A percentile compares a stretch with the other conserved stretches of the same genome.
Conservation (phyloP, 2,888 invertebrate genomes). For the Empis livida region DNA sequence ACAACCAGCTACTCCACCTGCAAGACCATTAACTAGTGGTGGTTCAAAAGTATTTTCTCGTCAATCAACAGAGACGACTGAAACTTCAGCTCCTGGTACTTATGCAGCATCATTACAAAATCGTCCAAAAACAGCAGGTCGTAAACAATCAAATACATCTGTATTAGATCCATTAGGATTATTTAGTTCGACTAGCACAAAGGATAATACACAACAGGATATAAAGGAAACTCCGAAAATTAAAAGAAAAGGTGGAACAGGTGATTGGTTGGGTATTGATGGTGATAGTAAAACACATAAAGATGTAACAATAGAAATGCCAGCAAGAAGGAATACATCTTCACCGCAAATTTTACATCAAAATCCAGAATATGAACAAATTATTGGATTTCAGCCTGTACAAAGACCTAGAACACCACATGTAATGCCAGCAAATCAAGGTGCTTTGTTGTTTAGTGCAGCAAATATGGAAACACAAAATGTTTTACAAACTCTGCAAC, state of each 20-base stretch:
- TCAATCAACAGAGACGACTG: slow-evolving; percentile 33
- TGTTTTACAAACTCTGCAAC: slow-evolving; percentile 24
- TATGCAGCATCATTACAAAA: slow-evolving; percentile 17
- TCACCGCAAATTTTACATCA: background rate
- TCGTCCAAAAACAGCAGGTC: slow-evolving; percentile 29
- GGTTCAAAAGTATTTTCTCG: slow-evolving; percentile 23
- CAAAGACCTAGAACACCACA: background rate
- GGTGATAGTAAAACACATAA: slow-evolving; percentile 4
- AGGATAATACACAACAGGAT: slow-evolving; percentile 16
- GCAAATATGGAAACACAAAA: slow-evolving; percentile 26
- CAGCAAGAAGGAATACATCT: slow-evolving; percentile 6
- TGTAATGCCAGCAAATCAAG: slow-evolving; percentile 2
- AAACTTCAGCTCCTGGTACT: slow-evolving; percentile 18
- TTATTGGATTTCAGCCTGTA: background rate
- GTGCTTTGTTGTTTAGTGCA: slow-evolving; percentile 22
- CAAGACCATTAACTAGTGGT: slow-evolving; percentile 13
- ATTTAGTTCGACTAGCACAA: slow-evolving; percentile 7
- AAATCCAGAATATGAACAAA: slow-evolving; percentile 10
- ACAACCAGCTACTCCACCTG: slow-evolving; percentile 17
- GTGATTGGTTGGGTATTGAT: slow-evolving; percentile 32
- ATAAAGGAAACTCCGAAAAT: slow-evolving; percentile 17
- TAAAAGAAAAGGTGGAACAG: slow-evolving; percentile 19
- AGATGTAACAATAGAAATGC: slow-evolving; percentile 1
- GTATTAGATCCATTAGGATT: slow-evolving; percentile 17
- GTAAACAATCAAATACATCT: slow-evolving; percentile 26